phyloP scores from a whole-genome alignment of 92 coral and sea anemone species.

The Epizoanthus ramosus region DNA sequence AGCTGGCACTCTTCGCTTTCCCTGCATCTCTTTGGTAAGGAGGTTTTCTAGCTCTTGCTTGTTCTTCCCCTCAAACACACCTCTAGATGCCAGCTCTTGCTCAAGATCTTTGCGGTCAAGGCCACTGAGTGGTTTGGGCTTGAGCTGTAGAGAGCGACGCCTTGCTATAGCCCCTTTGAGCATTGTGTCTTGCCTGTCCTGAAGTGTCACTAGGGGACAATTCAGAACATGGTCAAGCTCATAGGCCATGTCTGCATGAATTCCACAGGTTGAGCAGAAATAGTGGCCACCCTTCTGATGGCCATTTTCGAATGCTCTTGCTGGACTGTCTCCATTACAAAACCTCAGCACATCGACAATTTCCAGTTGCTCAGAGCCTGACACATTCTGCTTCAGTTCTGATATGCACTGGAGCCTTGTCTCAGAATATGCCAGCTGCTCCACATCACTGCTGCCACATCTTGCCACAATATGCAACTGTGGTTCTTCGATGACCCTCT shows the following conservation, averaged over 20 bases:
- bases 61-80: constrained; percentile 34
- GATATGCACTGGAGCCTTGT: constrained; percentile 48
- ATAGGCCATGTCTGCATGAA: constrained; percentile 40
- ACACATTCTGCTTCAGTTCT: constrained; percentile 25
- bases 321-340: constrained; percentile 58
- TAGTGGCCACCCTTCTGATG: constrained; percentile 63
- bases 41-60: constrained; percentile 49
- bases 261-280: constrained; percentile 51
- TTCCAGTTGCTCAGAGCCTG: neutral
- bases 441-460: constrained; percentile 60
- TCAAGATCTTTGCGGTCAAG: constrained; percentile 38
- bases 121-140: constrained; percentile 36
- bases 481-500: constrained; percentile 53
- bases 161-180: neutral
- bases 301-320: constrained; percentile 52
- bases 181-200: constrained; percentile 18
- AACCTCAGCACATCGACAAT: constrained; percentile 38
- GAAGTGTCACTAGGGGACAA: constrained; percentile 30
- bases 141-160: neutral
- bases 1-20: constrained; percentile 61
- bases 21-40: constrained; percentile 50
- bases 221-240: constrained; percentile 54
- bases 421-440: constrained; percentile 55
- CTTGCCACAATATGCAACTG: constrained; percentile 56
- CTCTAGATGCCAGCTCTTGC: constrained; percentile 44